A percentile compares a stretch with the other conserved stretches of the same genome.
These are phyloP conservation scores for Cynodonichthys magdalenae DNA, from an alignment of 2,797 vertebrate genomes.

Conservation along the genomic window DNA sequence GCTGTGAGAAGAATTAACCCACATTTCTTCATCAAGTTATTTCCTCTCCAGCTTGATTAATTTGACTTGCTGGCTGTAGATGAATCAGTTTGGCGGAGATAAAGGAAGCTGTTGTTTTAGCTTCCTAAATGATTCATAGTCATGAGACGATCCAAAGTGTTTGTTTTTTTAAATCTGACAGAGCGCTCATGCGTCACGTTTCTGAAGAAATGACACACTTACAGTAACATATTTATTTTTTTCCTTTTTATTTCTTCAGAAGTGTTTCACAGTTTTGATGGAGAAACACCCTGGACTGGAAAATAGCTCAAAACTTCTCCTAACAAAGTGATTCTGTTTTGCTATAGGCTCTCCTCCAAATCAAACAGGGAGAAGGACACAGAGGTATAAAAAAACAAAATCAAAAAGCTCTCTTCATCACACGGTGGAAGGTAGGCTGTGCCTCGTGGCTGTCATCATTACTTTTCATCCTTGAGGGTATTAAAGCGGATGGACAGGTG, in stretches of 20 bases:
- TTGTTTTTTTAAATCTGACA: background rate
- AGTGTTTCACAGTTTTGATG: slow-evolving; percentile 31
- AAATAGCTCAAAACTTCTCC: slow-evolving; percentile 40
- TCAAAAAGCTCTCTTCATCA: slow-evolving; percentile 35
- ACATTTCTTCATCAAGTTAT: slow-evolving; percentile 12
- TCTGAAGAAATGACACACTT: slow-evolving; percentile 10
- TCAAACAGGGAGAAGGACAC: slow-evolving; percentile 48
- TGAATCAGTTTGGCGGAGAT: slow-evolving; percentile 22
- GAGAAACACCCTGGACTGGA: slow-evolving; percentile 31
- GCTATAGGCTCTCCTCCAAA: slow-evolving; percentile 46
- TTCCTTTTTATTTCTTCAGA: background rate
- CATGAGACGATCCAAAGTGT: slow-evolving; percentile 10
- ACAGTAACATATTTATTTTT: slow-evolving; percentile 17
- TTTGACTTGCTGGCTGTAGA: background rate
- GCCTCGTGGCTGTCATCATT: slow-evolving; percentile 45
- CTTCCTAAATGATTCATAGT: slow-evolving; percentile 29
- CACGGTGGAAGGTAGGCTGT: slow-evolving; percentile 28
- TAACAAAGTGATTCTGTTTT: slow-evolving; percentile 53
- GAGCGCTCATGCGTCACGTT: background rate
- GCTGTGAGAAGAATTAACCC: background rate
- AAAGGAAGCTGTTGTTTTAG: slow-evolving; percentile 15
- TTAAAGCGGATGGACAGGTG: slow-evolving; percentile 29
- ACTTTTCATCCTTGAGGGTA: slow-evolving; percentile 46
- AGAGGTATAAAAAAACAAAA: slow-evolving; percentile 21
- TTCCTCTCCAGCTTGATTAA: slow-evolving; percentile 11